Percentiles rank a stretch among this genome's conserved stretches.
phyloP scores from a whole-genome alignment of 2,888 invertebrate species.

The Fissipunctia ypsillon region DNA sequence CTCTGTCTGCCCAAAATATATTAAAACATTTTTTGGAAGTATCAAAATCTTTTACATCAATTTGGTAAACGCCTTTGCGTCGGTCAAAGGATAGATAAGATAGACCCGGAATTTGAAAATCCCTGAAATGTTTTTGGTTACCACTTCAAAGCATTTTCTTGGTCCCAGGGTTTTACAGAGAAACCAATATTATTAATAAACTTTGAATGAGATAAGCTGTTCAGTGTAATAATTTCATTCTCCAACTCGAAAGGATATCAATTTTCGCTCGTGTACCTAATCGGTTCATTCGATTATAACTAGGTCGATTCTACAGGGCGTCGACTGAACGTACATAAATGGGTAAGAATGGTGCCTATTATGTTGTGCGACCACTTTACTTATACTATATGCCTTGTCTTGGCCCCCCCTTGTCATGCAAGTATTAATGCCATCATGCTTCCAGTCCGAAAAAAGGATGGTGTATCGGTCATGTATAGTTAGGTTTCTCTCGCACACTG shows the following conservation, averaged over 20 bases:
- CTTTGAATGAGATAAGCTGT: constrained; percentile 18
- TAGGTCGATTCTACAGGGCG: background rate
- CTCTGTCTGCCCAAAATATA: background rate
- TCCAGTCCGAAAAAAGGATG: too few relatives aligned
- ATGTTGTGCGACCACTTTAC: background rate
- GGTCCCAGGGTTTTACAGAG: background rate
- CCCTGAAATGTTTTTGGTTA: constrained; percentile 22
- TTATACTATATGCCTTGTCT: background rate
- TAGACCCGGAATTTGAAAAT: constrained; percentile 17
- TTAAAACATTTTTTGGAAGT: constrained; percentile 19
- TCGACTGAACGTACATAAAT: background rate
- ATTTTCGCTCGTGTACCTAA: constrained; percentile 34
- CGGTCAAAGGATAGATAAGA: constrained; percentile 24
- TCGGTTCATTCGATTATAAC: constrained; percentile 35
- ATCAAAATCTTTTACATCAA: constrained; percentile 10
- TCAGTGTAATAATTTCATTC: constrained; percentile 9
- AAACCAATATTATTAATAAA: constrained; percentile 27
- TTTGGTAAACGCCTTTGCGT: constrained; percentile 9
- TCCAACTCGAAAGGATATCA: constrained; percentile 32
- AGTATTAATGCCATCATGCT: too few relatives aligned
- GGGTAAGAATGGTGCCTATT: background rate
- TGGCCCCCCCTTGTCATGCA: too few relatives aligned
- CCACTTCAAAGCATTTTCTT: constrained; percentile 51
- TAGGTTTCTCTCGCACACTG: too few relatives aligned
- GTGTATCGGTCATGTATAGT: too few relatives aligned